Conservation (phyloP, 2,113 vertebrate genomes). For the Psilopogon haemacephalus region DNA sequence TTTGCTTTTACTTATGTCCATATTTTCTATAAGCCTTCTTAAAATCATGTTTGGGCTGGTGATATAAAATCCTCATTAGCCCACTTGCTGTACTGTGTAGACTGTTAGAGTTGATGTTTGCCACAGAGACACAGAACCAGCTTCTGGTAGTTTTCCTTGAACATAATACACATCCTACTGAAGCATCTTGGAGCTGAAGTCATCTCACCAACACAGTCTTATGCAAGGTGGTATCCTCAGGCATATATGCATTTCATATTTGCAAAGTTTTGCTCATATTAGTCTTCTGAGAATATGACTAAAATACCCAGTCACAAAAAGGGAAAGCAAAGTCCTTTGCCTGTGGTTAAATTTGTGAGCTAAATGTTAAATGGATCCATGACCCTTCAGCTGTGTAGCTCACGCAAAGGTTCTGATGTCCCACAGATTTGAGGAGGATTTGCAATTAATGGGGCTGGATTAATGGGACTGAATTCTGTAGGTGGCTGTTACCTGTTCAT, state of each 20-base stretch:
- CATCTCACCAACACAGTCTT: background rate
- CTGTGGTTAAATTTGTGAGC: background rate
- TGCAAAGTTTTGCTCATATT: background rate
- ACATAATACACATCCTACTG: background rate
- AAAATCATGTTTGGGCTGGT: background rate
- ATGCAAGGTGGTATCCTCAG: background rate
- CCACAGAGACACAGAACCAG: background rate
- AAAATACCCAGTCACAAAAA: background rate
- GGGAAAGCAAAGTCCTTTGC: background rate
- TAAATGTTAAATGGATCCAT: background rate
- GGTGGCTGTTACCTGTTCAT: background rate
- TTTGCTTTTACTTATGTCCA: background rate
- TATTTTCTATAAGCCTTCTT: background rate
- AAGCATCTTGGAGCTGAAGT: background rate
- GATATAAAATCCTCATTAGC: background rate
- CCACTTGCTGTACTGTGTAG: background rate
- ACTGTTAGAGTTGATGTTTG: background rate
- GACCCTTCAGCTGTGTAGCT: background rate
- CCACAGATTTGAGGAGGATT: background rate
- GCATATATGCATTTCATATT: background rate
- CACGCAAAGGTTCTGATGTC: background rate
- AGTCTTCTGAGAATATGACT: background rate
- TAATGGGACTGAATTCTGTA: background rate
- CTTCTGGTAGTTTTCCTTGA: background rate
- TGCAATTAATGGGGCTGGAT: rapidly evolving